Evolutionary conservation across 1,140 invertebrate genomes (phyloP), one percentile per base, ranked within the genome.

Genomic region (Atta texana): DNA sequence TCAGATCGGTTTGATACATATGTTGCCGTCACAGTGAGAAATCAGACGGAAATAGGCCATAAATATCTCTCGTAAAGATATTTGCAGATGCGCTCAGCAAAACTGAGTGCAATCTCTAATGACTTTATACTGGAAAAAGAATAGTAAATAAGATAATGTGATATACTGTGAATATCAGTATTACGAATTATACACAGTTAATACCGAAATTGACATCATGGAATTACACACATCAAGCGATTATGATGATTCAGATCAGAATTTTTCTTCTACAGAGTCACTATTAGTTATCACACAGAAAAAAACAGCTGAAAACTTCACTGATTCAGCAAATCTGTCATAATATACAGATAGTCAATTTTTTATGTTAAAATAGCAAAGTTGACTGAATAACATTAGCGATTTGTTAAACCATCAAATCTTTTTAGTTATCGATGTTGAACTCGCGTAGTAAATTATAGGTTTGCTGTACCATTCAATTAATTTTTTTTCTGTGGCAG

Each of bases 181-280:
- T 31, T 28, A 0, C 16, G 1, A 31, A 21, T 34, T 10, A 4
- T 31, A 49, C 10, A 31, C 18, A 31, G 14, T 51, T 18, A 44
- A 44, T 44, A 44, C 39, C 12, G 49, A 51, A 72, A 59, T 49
- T 3, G n/a, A 68, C 66, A 49, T 28, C 8, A 51, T 1, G 18
- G 3, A 80, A 53, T 68, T 77, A 63, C 39, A 44, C 16, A 12
- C 31, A 31, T 55, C 12, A 16, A 44, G 51, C 71, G 8, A 74
- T 84, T 39, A 49, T 14, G 39, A 49, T 14, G 28, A 84, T 75
- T 75, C 24, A 31, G n/a, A 74, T 75, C 24, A 21, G 14, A 84
- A 75, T 75, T 14, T 44, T 82, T 81, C 8, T 18, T 57, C n/a
- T 51, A 39, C 12, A 28, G 57, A 51, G 24, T 74, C 31, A 71